phyloP scores from a whole-genome alignment of 2,113 vertebrate species.

The Serilophus lunatus region DNA sequence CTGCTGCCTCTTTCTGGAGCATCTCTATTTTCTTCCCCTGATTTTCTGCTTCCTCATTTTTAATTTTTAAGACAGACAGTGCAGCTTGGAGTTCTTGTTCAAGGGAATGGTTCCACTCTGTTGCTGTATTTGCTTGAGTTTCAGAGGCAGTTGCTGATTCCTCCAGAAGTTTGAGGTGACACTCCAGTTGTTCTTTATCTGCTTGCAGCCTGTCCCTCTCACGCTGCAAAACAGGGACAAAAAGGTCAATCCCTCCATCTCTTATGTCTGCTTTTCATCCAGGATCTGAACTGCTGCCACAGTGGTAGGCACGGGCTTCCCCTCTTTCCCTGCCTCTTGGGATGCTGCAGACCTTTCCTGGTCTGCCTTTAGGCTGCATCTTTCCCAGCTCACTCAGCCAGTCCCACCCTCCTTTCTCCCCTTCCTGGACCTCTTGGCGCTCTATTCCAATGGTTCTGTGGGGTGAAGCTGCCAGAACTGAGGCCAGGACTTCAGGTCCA shows the following conservation, averaged over 20 bases:
- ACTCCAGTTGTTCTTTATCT: conserved; percentile 41
- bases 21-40: conserved; percentile 53
- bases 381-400: neutral
- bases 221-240: conserved; percentile 46
- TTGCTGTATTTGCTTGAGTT: conserved; percentile 26
- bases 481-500: neutral
- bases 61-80: conserved; percentile 58
- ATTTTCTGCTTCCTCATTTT: conserved; percentile 54
- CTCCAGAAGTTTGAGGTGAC: conserved; percentile 60
- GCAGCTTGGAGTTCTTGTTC: conserved; percentile 62
- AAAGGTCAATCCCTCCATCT: neutral
- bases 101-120: conserved; percentile 33
- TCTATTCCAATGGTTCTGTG: neutral
- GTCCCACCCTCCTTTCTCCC: neutral
- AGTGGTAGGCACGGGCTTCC: neutral
- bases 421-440: neutral
- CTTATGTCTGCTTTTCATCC: neutral
- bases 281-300: neutral
- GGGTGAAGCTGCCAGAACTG: neutral
- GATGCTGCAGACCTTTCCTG: neutral
- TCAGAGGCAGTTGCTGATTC: conserved; percentile 53
- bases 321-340: neutral
- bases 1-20: conserved; percentile 59
- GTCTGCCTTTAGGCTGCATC: accelerated
- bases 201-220: conserved; percentile 48